Evolutionary conservation across 2,888 invertebrate species (phyloP), one percentile per base, ranked within the genome.

Genomic region (Pseudanteris insignis): DNA sequence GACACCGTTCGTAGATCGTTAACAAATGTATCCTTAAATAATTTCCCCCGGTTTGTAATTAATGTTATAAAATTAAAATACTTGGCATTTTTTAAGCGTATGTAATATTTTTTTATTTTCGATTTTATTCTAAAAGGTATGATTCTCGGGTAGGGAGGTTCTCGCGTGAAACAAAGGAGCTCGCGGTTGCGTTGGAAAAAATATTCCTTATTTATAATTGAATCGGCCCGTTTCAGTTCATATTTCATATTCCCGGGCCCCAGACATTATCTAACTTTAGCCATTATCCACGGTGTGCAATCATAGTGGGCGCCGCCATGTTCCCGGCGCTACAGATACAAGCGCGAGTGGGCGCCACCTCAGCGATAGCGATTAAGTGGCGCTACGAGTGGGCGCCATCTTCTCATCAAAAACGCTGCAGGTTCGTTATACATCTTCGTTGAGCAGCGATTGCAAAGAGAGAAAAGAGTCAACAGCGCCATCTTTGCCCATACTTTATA

Each of bases 311-410:
- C 46, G 51, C 58, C 58, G 40, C 51, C 36, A 59, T 51, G 33
- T 50, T 40, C 40, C 38, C 29, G 58, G 51, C 58, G 58, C 50
- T 44, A 51, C 25, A 26, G 58, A 51, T 59, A 58, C 43, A 34
- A 25, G 33, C 43, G 25, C 51, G 51, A 59, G 58, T 59, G 58
- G 58, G 58, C 46, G 51, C 51, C 58, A 59, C 50, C 43, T 28
- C 50, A 58, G 44, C 50, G 58, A 59, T 59, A 59, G 51, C 36
- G 40, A 18, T 30, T 46, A 40, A 59, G 58, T 51, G 58, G 58
- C 51, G 58, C 40, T 46, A 51, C 44, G 51, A 58, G 50, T 59
- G 46, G 58, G 58, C 44, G 58, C 58, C 58, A 59, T 40, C 34
- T 50, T 44, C 6, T 1, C 36, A 26, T 8, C 32, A 46, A 59